phyloP scores from a whole-genome alignment of 1,140 invertebrate genomes.

The Drosophila nebulosa region DNA sequence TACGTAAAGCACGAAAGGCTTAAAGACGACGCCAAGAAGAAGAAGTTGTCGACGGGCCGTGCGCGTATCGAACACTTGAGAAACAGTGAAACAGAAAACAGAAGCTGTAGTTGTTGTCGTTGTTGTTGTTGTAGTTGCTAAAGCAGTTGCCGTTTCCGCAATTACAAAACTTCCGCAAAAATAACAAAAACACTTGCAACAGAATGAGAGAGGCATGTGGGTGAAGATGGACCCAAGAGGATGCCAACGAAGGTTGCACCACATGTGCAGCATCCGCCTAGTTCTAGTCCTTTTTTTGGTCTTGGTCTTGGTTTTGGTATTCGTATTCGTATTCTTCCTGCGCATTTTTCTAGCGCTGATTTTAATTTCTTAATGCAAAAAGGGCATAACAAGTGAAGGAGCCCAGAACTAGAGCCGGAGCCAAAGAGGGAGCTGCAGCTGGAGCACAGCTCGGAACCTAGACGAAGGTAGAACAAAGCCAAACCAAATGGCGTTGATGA shows the following conservation, averaged over 20 bases:
- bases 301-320: no score
- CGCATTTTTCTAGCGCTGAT: conserved; percentile 68
- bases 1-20: background rate
- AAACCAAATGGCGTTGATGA: background rate
- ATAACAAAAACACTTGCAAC: conserved; percentile 68
- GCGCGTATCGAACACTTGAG: conserved; percentile 68
- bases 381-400: conserved; percentile 39
- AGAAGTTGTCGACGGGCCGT: conserved; percentile 38
- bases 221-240: background rate
- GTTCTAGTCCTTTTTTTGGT: conserved; percentile 18
- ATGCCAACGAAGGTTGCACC: conserved; percentile 23
- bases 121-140: conserved; percentile 1
- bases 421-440: background rate
- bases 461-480: background rate
- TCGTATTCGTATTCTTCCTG: conserved; percentile 16
- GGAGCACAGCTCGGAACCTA: background rate
- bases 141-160: conserved; percentile 72
- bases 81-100: no score
- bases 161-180: conserved; percentile 76
- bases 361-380: conserved; percentile 79
- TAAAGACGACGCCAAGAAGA: conserved; percentile 9
- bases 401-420: background rate
- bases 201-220: background rate
- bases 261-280: conserved; percentile 46
- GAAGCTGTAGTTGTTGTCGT: conserved; percentile 12